Evolutionary conservation across 2,888 invertebrate species (phyloP).

Genomic region (Yponomeuta cagnagella): DNA sequence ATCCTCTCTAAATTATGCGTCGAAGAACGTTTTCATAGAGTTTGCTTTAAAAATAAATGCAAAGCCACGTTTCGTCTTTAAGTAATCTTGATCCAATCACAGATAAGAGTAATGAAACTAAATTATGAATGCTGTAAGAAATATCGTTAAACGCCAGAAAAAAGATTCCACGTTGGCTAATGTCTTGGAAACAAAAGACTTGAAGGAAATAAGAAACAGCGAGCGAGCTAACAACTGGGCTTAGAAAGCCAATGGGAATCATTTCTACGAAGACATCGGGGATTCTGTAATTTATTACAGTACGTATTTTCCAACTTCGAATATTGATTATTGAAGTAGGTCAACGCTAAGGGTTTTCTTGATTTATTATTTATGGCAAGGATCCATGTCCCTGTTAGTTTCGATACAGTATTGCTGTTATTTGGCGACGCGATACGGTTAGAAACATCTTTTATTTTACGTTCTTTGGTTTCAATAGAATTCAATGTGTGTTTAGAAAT

Average conservation of each 20-base stretch:
- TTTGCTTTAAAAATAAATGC: constrained; percentile 4
- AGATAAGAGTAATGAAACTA: neutral
- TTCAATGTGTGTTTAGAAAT: no score
- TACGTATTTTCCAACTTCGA: constrained; percentile 15
- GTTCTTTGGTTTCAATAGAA: no score
- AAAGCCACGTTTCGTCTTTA: neutral
- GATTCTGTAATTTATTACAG: constrained; percentile 10
- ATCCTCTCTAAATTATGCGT: neutral
- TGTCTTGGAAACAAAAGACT: neutral
- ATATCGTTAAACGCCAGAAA: neutral
- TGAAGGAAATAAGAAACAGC: neutral
- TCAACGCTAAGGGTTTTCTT: constrained; percentile 30
- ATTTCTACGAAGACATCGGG: neutral
- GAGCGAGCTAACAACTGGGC: neutral
- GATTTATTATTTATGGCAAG: constrained; percentile 34
- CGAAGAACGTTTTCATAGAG: neutral
- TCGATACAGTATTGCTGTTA: constrained; percentile 23
- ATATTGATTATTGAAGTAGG: constrained; percentile 34
- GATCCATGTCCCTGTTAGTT: constrained; percentile 7
- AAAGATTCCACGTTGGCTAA: neutral
- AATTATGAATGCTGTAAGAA: neutral
- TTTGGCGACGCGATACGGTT: constrained; percentile 7
- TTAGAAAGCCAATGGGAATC: constrained; percentile 1
- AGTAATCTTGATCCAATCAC: neutral
- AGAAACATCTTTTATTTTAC: no score